Evolutionary conservation across 2,113 vertebrate species (phyloP).

Genomic region (Rhynchopsitta pachyrhyncha): DNA sequence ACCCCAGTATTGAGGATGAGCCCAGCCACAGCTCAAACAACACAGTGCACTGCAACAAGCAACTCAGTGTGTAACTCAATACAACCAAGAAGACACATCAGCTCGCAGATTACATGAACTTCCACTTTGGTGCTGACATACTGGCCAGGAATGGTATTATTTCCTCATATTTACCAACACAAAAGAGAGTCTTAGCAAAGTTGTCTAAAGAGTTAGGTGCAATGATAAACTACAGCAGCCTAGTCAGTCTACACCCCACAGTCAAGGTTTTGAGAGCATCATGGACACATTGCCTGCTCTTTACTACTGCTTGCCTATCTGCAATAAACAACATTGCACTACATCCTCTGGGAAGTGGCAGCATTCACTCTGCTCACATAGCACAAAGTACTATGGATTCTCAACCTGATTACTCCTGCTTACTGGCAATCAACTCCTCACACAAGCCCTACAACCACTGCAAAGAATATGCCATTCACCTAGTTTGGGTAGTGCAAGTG

Average conservation of each 20-base stretch:
- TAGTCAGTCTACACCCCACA: not conserved
- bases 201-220: not conserved
- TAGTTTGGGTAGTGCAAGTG: not conserved
- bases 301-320: not conserved
- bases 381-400: not conserved
- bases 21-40: not conserved
- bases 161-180: not conserved
- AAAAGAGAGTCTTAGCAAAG: not conserved
- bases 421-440: not conserved
- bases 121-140: not conserved
- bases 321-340: not conserved
- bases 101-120: fast-evolving
- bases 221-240: not conserved
- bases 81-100: not conserved
- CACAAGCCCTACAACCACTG: not conserved
- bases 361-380: not conserved
- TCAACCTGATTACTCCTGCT: not conserved
- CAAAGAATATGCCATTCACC: not conserved
- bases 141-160: not conserved
- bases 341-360: not conserved
- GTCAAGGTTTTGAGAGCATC: not conserved
- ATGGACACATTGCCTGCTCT: fast-evolving
- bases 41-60: not conserved
- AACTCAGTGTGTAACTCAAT: not conserved
- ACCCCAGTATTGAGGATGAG: not conserved